Conservation (phyloP, 2,113 vertebrate genomes). For the Passer domesticus region DNA sequence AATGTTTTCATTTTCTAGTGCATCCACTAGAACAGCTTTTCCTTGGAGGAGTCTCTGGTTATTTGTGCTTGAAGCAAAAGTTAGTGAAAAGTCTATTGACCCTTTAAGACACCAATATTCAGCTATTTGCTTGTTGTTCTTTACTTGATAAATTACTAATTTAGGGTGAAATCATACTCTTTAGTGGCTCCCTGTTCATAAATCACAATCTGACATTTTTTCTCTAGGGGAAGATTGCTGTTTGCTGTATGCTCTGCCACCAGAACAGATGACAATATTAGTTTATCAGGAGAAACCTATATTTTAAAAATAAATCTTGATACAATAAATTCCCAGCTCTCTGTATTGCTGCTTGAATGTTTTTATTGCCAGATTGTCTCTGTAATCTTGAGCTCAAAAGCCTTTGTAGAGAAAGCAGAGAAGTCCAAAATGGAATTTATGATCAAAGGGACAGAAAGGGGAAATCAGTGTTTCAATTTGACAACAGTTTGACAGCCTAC, state of each 20-base stretch:
- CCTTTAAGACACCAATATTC: constrained; percentile 64
- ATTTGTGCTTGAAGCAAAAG: constrained; percentile 65
- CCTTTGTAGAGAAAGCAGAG: background rate
- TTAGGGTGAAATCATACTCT: constrained; percentile 70
- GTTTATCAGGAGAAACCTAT: constrained; percentile 55
- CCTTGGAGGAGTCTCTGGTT: constrained; percentile 43
- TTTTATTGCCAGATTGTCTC: constrained; percentile 7
- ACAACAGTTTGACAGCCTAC: background rate
- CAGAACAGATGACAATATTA: constrained; percentile 68
- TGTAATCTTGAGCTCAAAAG: constrained; percentile 2
- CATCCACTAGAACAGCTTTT: constrained; percentile 49
- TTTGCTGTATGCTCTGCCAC: constrained; percentile 51
- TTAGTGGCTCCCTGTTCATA: constrained; percentile 65
- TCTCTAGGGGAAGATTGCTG: constrained; percentile 57
- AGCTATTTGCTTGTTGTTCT: constrained; percentile 63
- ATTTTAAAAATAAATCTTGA: constrained; percentile 63
- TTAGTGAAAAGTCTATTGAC: constrained; percentile 54
- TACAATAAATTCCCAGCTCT: constrained; percentile 47
- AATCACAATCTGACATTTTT: constrained; percentile 67
- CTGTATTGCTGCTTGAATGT: constrained; percentile 19
- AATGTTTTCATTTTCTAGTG: constrained; percentile 42
- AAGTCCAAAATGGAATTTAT: background rate
- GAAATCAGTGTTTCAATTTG: background rate
- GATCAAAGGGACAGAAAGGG: background rate
- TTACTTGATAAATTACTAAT: constrained; percentile 72